Evolutionary conservation across 2,797 vertebrate species (phyloP).

Genomic region (Pangasius macronema): DNA sequence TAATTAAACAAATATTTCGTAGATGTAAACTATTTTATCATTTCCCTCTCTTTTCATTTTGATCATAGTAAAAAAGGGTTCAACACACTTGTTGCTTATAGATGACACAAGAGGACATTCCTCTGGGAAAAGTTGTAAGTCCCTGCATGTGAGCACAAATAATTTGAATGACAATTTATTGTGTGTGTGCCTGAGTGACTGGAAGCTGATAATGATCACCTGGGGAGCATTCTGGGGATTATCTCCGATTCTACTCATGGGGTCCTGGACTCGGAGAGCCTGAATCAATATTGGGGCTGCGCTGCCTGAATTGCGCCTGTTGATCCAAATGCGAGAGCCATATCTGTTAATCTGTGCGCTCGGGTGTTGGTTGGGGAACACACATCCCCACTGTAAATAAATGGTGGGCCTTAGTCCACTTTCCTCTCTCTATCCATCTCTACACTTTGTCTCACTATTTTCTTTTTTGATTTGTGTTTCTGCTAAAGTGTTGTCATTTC

Average conservation of each 20-base stretch:
- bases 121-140: neutral
- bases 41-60: neutral
- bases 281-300: slow-evolving; percentile 76
- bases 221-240: slow-evolving; percentile 71
- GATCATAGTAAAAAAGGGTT: neutral
- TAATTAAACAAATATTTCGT: neutral
- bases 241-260: slow-evolving; percentile 71
- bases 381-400: slow-evolving; percentile 14
- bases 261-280: slow-evolving; percentile 70
- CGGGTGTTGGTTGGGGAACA: slow-evolving; percentile 68
- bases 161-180: slow-evolving; percentile 61
- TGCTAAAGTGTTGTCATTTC: neutral
- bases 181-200: slow-evolving; percentile 64
- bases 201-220: slow-evolving; percentile 73
- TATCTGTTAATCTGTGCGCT: slow-evolving; percentile 73
- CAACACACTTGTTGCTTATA: slow-evolving; percentile 25
- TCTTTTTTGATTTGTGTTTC: slow-evolving; percentile 9
- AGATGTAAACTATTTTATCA: neutral
- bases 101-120: slow-evolving; percentile 8
- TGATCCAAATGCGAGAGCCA: slow-evolving; percentile 67
- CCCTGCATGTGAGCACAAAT: slow-evolving; percentile 21
- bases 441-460: neutral
- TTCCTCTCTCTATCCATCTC: slow-evolving; percentile 31
- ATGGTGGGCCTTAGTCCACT: slow-evolving; percentile 49
- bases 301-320: slow-evolving; percentile 69